Evolutionary conservation across 2,797 vertebrate species (phyloP).

Genomic region (Melanotaenia parkinsoni): DNA sequence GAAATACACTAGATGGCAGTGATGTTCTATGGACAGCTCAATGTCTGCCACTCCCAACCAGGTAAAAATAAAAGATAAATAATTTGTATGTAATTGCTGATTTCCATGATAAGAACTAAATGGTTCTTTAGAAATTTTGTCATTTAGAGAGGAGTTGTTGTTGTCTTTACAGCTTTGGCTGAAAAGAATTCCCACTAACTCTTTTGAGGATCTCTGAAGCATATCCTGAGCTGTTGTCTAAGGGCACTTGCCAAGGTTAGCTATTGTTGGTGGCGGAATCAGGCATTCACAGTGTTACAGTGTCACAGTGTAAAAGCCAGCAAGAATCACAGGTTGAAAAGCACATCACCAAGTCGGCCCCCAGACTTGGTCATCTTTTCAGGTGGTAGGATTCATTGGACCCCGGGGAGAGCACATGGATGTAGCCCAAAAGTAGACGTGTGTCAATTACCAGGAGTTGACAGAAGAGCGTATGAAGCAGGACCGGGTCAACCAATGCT

Average conservation of each 20-base stretch:
- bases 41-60: constrained; percentile 46
- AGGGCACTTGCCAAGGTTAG: neutral
- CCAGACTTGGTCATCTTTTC: no score
- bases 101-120: constrained; percentile 15
- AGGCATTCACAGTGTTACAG: no score
- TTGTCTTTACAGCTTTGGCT: neutral
- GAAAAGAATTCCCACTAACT: constrained; percentile 16
- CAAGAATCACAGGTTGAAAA: no score
- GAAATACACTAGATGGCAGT: constrained; percentile 77
- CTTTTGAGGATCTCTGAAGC: neutral
- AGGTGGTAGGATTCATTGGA: no score
- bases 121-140: constrained; percentile 32
- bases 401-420: no score
- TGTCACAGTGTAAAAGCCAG: no score
- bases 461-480: no score
- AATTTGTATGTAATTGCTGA: constrained; percentile 32
- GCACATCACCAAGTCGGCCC: no score
- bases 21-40: constrained; percentile 50
- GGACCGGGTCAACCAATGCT: no score
- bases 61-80: constrained; percentile 19
- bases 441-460: no score
- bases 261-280: no score
- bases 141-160: constrained; percentile 14
- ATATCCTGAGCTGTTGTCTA: neutral
- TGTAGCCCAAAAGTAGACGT: no score